Conservation (phyloP, 2,113 vertebrate genomes). For the Triplophysa rosa region DNA sequence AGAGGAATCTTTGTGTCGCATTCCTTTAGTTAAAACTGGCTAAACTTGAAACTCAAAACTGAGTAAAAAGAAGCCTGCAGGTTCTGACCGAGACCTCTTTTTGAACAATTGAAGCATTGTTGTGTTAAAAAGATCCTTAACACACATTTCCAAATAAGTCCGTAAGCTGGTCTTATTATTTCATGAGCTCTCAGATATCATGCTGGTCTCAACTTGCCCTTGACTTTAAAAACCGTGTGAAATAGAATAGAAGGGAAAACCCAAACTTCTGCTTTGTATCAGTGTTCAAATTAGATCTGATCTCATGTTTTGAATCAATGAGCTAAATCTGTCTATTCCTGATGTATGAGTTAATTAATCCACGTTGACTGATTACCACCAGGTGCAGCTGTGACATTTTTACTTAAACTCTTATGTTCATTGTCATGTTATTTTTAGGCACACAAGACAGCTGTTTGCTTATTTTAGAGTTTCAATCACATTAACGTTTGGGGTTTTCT, state of each 20-base stretch:
- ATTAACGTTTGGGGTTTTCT: not conserved
- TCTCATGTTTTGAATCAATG: not conserved
- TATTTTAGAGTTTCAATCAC: conserved; percentile 4
- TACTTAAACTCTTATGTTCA: not conserved
- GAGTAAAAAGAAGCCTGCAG: not conserved
- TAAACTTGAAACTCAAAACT: conserved; percentile 26
- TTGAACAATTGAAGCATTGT: not conserved
- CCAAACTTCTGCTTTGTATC: not conserved
- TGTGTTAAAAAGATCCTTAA: not conserved
- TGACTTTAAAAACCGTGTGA: not conserved
- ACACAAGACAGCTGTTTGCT: not conserved
- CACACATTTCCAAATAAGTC: not conserved
- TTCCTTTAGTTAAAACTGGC: conserved; percentile 28
- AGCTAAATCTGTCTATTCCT: not conserved
- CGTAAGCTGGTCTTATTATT: too few relatives aligned
- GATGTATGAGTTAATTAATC: not conserved
- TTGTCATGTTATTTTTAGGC: conserved; percentile 9
- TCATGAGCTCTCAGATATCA: not conserved
- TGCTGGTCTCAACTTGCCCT: conserved; percentile 4
- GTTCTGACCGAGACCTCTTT: not conserved
- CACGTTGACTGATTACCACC: not conserved
- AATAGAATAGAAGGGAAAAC: not conserved
- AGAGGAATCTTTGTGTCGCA: conserved; percentile 14
- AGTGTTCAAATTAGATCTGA: not conserved
- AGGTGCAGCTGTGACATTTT: not conserved